Evolutionary conservation across 2,888 invertebrate genomes (phyloP).

Genomic region (Galerucella pusilla): DNA sequence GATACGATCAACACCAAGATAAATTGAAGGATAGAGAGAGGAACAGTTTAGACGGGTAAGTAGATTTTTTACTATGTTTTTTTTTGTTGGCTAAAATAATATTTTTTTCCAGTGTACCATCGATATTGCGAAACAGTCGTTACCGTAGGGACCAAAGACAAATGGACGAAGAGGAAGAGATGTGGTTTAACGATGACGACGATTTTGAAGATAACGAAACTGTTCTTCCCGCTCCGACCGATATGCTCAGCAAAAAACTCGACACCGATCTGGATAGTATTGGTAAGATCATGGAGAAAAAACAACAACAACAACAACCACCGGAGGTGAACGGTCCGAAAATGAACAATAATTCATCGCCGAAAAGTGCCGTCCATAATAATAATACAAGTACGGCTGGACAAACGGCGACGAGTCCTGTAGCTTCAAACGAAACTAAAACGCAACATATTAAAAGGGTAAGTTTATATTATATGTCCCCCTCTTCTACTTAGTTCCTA

Average conservation of each 20-base stretch:
- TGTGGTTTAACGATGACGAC: conserved; percentile 99
- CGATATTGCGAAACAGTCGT: conserved; percentile 82
- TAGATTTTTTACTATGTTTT: conserved; percentile 1
- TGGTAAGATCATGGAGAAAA: conserved; percentile 55
- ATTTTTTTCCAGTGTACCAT: conserved; percentile 69
- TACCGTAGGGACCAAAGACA: conserved; percentile 93
- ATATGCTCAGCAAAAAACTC: conserved; percentile 69
- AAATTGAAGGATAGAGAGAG: conserved; percentile 88
- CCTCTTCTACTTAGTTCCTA: no score
- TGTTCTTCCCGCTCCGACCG: conserved; percentile 67
- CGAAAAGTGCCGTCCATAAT: conserved; percentile 63
- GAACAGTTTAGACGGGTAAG: conserved; percentile 70
- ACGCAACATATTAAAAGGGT: conserved; percentile 68
- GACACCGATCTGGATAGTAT: conserved; percentile 72
- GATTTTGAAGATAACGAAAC: conserved; percentile 86
- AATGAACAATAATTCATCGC: conserved; percentile 58
- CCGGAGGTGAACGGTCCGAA: conserved; percentile 60
- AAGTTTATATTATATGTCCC: conserved; percentile 49
- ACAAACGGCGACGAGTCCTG: conserved; percentile 63
- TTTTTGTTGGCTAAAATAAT: not conserved
- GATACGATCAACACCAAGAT: conserved; percentile 93
- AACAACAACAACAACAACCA: conserved; percentile 35
- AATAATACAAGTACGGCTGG: conserved; percentile 62
- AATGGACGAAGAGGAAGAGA: conserved; percentile 97
- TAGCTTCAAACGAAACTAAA: conserved; percentile 62